phyloP scores from a whole-genome alignment of 2,888 invertebrate genomes.

The Campoletis raptor region DNA sequence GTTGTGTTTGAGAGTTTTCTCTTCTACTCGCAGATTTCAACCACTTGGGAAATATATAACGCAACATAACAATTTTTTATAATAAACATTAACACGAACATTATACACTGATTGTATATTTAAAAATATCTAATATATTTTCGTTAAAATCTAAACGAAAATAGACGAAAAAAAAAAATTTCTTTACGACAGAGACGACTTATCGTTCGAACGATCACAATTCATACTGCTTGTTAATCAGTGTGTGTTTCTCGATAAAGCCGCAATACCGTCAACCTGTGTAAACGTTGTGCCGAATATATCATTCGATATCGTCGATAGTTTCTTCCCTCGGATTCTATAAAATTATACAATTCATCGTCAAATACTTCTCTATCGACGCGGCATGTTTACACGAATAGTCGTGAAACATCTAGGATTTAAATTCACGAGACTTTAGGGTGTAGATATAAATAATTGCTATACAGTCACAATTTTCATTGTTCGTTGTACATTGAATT shows the following conservation, averaged over 20 bases:
- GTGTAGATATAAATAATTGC: not conserved
- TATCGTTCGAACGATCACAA: not conserved
- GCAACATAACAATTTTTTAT: not conserved
- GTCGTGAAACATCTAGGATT: not conserved
- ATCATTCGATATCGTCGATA: slow-evolving; percentile 1
- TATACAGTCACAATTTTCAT: not conserved
- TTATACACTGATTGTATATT: not conserved
- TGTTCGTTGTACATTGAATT: not conserved
- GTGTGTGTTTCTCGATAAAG: not conserved
- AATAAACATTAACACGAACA: not conserved
- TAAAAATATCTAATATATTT: not conserved
- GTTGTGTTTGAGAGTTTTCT: not conserved
- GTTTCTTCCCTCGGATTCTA: not conserved
- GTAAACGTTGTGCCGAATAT: slow-evolving; percentile 10
- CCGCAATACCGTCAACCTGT: not conserved
- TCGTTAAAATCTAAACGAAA: not conserved
- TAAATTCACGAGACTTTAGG: not conserved
- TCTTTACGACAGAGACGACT: not conserved
- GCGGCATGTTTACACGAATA: not conserved
- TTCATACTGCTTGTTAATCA: not conserved
- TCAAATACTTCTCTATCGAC: not conserved
- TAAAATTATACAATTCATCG: slow-evolving; percentile 3
- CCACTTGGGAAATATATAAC: not conserved
- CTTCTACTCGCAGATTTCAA: not conserved
- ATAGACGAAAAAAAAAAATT: not conserved